Percentiles rank a stretch among this genome's conserved stretches.
phyloP scores from a whole-genome alignment of 2,113 vertebrate species.

The Chloebia gouldiae region DNA sequence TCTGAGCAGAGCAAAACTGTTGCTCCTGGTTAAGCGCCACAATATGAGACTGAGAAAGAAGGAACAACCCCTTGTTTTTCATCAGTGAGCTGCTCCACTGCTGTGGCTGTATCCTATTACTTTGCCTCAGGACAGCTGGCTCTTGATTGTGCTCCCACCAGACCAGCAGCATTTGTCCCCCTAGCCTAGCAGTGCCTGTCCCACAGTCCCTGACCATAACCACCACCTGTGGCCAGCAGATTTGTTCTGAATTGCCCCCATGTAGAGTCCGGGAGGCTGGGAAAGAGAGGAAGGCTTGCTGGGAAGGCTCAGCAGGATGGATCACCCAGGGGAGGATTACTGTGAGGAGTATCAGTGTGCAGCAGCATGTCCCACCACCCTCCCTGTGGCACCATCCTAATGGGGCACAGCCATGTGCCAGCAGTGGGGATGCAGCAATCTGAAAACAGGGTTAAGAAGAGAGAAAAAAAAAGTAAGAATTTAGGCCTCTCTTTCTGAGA shows the following conservation, averaged over 20 bases:
- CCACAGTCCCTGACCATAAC: neutral
- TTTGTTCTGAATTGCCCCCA: neutral
- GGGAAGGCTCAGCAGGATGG: neutral
- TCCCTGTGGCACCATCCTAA: neutral
- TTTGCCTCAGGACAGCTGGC: rapidly evolving
- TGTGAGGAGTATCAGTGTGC: neutral
- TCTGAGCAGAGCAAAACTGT: neutral
- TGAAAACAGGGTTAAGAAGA: neutral
- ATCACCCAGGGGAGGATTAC: neutral
- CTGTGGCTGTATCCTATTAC: neutral
- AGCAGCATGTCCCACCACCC: neutral
- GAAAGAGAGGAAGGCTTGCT: neutral
- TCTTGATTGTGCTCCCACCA: neutral
- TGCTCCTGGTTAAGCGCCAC: neutral
- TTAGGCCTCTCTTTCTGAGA: neutral
- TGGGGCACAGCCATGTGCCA: rapidly evolving
- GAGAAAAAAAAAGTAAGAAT: neutral
- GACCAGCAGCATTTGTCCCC: neutral
- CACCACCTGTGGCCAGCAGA: no score
- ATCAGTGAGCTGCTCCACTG: neutral
- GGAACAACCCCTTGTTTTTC: neutral
- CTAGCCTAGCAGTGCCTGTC: rapidly evolving
- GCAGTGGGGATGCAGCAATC: neutral
- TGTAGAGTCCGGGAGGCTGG: neutral
- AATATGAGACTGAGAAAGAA: neutral